Percentiles rank a stretch among this genome's conserved stretches.
Evolutionary conservation across 1,140 invertebrate genomes (phyloP).

Genomic region (Mercenaria mercenaria): DNA sequence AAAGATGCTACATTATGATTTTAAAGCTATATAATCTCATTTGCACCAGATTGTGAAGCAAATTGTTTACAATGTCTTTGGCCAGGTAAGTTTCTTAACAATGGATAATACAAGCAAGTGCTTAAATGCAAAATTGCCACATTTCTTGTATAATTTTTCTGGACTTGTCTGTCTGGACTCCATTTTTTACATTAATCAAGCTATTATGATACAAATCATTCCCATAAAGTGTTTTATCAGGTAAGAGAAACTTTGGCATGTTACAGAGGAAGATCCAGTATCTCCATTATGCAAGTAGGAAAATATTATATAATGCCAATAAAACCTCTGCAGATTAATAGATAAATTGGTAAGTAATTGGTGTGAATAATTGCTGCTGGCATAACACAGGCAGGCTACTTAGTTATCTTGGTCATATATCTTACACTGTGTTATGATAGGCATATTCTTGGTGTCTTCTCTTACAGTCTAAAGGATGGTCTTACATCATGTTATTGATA

Average conservation of each 20-base stretch:
- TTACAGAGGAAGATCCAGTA: neutral
- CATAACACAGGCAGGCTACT: neutral
- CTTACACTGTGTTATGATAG: conserved; percentile 9
- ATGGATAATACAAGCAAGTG: too few species aligned
- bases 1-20: too few species aligned
- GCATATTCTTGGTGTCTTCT: neutral
- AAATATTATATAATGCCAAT: conserved; percentile 37
- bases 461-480: neutral
- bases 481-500: conserved; percentile 9
- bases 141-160: too few species aligned
- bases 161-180: neutral
- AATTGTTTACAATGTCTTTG: too few species aligned
- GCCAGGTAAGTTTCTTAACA: too few species aligned
- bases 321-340: neutral
- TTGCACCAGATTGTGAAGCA: too few species aligned
- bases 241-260: neutral
- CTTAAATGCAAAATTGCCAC: too few species aligned
- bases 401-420: neutral
- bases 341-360: conserved; percentile 36
- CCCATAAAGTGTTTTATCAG: neutral
- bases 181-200: neutral
- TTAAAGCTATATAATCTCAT: too few species aligned
- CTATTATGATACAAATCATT: neutral
- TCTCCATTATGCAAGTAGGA: neutral
- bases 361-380: conserved; percentile 19